Conservation (phyloP, 2,113 vertebrate genomes). For the Psophia crepitans region DNA sequence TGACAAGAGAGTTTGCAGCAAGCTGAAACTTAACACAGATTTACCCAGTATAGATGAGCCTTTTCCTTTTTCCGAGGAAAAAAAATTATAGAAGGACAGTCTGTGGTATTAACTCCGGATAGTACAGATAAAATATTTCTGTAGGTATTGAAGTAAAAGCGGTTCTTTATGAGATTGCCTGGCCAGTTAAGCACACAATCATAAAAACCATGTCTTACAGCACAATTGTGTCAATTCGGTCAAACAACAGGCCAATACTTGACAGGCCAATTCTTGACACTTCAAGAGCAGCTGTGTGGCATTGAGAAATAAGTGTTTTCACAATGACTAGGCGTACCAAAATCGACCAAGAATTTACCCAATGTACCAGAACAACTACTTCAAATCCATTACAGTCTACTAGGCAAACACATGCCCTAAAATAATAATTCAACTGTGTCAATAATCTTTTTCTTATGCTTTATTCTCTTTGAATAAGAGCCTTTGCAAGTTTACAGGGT, state of each 20-base stretch:
- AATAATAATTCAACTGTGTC: conserved; percentile 36
- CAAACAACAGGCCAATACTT: neutral
- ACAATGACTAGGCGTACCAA: conserved; percentile 37
- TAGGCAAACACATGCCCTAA: conserved; percentile 49
- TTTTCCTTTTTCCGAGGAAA: neutral
- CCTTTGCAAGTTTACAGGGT: neutral
- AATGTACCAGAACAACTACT: conserved; percentile 58
- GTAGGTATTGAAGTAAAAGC: neutral
- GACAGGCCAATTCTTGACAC: neutral
- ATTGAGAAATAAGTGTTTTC: conserved; percentile 48
- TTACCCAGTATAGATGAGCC: neutral
- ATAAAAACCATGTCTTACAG: neutral
- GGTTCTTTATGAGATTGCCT: neutral
- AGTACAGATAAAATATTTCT: neutral
- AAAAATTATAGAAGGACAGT: neutral
- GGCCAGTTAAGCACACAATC: neutral
- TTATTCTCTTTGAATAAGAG: neutral
- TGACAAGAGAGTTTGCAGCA: neutral
- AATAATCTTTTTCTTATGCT: conserved; percentile 1
- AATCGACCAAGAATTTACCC: conserved; percentile 36
- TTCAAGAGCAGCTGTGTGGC: conserved; percentile 5
- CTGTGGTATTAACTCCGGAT: neutral
- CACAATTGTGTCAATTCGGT: neutral
- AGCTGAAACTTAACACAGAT: neutral
- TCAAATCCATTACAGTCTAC: conserved; percentile 55